Conservation (phyloP, 2,113 vertebrate genomes). For the Chiloscyllium plagiosum region DNA sequence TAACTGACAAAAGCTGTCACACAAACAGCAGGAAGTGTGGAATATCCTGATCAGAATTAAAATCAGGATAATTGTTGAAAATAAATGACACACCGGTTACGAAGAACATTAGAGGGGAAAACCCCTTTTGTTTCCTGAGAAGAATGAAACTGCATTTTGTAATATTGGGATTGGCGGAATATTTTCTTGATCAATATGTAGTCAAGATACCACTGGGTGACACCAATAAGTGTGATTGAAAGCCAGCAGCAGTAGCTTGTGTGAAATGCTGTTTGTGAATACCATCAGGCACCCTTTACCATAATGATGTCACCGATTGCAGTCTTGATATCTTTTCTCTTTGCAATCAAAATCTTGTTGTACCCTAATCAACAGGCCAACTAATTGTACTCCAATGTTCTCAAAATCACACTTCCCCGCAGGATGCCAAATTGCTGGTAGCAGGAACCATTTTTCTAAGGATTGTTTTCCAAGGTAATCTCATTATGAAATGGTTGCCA, state of each 20-base stretch:
- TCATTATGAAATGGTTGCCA: background rate
- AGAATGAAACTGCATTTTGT: background rate
- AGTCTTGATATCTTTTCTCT: background rate
- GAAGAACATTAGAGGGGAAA: background rate
- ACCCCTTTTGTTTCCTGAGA: background rate
- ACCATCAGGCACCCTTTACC: background rate
- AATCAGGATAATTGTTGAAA: background rate
- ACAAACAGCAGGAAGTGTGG: background rate
- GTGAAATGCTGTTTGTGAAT: background rate
- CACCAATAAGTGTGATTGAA: slow-evolving; percentile 11
- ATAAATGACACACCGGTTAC: background rate
- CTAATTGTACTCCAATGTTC: background rate
- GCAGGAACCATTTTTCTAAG: background rate
- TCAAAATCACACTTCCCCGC: background rate
- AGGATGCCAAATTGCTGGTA: background rate
- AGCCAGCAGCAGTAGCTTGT: background rate
- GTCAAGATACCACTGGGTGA: background rate
- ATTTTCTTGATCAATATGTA: background rate
- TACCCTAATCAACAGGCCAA: background rate
- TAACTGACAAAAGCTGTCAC: slow-evolving; percentile 26
- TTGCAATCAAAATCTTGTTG: background rate
- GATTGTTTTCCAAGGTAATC: background rate
- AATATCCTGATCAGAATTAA: slow-evolving; percentile 7
- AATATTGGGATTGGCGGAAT: background rate
- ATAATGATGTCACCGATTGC: background rate